Base-by-base conservation (phyloP, 2,113 vertebrate species). In the Nothocercus nigrocapillus region DNA sequence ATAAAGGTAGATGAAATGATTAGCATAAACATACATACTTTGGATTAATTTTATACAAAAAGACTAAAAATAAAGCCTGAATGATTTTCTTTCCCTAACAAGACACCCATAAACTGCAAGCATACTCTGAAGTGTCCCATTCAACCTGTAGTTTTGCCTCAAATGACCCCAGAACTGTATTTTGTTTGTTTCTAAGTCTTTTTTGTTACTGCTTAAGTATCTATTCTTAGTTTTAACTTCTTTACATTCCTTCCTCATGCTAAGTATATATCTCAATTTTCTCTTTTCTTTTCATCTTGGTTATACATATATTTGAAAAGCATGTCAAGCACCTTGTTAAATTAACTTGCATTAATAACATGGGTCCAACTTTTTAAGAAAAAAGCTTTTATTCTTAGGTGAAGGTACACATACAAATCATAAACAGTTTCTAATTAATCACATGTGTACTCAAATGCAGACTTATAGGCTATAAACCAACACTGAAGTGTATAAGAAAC, bases 391-490 rank as follows among this genome's bases (percentile, higher is more conserved):
- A 85, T 58, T 96, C 96, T 91, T 89, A 64, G 94, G 97, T 95
- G 95, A 97, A 95, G 73, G 38, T 88, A 94, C 97, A 91, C 96
- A 82, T 89, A 91, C 90, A 89, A 95, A 95, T 91, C 96, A 98
- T 97, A 98, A 98, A 98, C 97, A 98, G 93, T 96, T 92, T 85
- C 96, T 98, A 98, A 98, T 98, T 98, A 98, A 95, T 97, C 97
- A 97, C 98, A 98, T 93, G 97, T 98, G 98, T 97, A 97, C 98
- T 97, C 94, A 76, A 93, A 97, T 91, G 94, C 93, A 89, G 96
- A 92, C 94, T 95, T 11, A 30, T 82, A 93, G 64, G 85, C 97
- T 98, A 97, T 97, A 98, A 98, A 98, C 97, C 96, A 97, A 96
- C 96, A 97, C 92, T 97, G 97, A 96, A 98, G 95, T 98, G 98